Evolutionary conservation across 2,888 invertebrate species (phyloP), one percentile per base, ranked within the genome.

Genomic region (Frankliniella intonsa): DNA sequence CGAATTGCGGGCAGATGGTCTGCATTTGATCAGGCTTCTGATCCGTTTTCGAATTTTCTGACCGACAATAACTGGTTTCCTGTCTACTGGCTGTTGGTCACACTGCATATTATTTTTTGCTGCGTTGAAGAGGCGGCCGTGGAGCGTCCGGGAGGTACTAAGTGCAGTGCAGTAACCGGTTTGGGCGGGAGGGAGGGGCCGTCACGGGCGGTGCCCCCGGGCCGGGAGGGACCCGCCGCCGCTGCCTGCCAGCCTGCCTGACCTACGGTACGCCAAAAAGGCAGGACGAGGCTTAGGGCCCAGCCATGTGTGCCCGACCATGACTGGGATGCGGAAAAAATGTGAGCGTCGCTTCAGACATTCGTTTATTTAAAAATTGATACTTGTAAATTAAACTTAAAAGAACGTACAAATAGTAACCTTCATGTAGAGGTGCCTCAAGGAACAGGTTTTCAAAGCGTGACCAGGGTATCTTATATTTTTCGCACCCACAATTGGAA

Each of bases 341-440:
- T 62, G 17, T n/a, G 14, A 14, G 38, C 38, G 5, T 62, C 10
- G 25, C 12, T 76, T 76, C 25, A 76, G 69, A 76, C 69, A 76
- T 76, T 76, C 22, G 69, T 76, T 76, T 76, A 76, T 76, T 76
- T 76, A 76, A 76, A 76, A 76, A 76, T 76, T 25, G 69, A 76
- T 76, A 76, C 69, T 76, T 76, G 69, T 76, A 76, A 76, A 76
- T 76, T 76, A 76, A 76, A 76, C 69, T 76, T 76, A 76, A 76
- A 25, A 76, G 69, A 76, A 76, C 69, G 69, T 76, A 76, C 69
- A 76, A 22, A 76, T 76, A 76, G 69, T 22, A 76, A 76, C 69
- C 69, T 76, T 76, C 25, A 22, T 76, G 69, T 25, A 76, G 25
- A 76, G 69, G 69, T 76, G 69, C 69, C 69, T 76, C 69, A 76